These are phyloP conservation scores for Papilio demoleus DNA, from an alignment of 2,888 invertebrate species.

Conservation along the genomic window DNA sequence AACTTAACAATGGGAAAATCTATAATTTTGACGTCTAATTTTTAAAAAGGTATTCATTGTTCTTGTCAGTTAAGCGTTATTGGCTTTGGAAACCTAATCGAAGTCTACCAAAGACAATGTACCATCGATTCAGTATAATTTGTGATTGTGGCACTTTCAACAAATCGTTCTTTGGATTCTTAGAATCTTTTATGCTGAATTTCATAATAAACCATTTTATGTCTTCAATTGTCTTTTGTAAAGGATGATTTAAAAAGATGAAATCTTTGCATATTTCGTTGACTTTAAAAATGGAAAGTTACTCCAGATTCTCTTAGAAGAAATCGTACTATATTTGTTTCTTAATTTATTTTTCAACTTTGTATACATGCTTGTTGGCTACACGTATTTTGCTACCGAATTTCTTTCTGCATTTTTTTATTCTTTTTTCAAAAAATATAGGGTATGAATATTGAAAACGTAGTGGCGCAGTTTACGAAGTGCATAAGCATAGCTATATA, in stretches of 20 bases:
- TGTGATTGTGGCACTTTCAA: conserved; percentile 29
- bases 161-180: conserved; percentile 1
- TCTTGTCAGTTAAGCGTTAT: conserved; percentile 30
- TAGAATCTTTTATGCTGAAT: conserved; percentile 3
- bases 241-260: no score
- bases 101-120: conserved; percentile 32
- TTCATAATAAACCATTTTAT: not conserved
- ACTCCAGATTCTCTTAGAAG: no score
- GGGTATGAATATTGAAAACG: not conserved
- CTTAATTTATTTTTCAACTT: no score
- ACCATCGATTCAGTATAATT: conserved; percentile 25
- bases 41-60: conserved; percentile 18
- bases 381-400: not conserved
- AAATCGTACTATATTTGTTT: no score
- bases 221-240: not conserved
- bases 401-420: not conserved
- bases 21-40: conserved; percentile 10
- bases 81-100: conserved; percentile 36
- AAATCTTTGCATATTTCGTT: no score
- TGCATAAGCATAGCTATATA: conserved; percentile 12
- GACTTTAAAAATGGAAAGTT: no score
- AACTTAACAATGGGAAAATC: no score
- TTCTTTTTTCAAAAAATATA: not conserved
- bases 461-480: not conserved
- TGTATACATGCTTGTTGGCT: not conserved